Evolutionary conservation across 2,797 vertebrate genomes (phyloP).

Genomic region (Epinephelus coioides): DNA sequence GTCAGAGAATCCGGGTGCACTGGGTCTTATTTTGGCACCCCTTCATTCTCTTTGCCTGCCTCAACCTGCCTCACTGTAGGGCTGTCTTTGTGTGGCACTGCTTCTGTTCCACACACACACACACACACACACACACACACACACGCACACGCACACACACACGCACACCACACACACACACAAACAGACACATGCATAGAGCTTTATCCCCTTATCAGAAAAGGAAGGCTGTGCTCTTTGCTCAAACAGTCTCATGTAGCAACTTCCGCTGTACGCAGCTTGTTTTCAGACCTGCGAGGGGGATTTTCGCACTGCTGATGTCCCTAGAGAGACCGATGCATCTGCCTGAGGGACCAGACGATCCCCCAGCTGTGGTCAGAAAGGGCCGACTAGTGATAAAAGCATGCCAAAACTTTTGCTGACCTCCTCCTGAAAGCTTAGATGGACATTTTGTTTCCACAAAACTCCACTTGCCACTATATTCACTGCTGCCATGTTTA

Average conservation of each 20-base stretch:
- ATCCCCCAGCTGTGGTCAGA: constrained; percentile 59
- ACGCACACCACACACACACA: not conserved
- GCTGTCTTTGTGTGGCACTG: constrained; percentile 70
- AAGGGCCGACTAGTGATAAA: constrained; percentile 46
- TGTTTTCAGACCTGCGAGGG: constrained; percentile 75
- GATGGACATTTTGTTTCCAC: constrained; percentile 40
- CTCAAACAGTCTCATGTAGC: constrained; percentile 80
- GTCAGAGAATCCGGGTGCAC: constrained; percentile 74
- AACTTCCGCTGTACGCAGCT: constrained; percentile 82
- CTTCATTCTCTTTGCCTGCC: constrained; percentile 68
- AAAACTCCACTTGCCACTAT: not conserved
- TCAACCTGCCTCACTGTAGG: constrained; percentile 70
- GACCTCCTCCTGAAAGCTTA: constrained; percentile 40
- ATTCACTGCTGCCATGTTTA: constrained; percentile 4
- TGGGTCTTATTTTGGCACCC: constrained; percentile 72
- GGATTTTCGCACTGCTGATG: constrained; percentile 76
- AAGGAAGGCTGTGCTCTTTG: constrained; percentile 81
- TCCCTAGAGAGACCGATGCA: constrained; percentile 72
- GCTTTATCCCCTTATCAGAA: constrained; percentile 80
- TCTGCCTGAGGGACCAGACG: constrained; percentile 69
- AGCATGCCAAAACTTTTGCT: constrained; percentile 43
- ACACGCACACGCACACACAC: constrained; percentile 32
- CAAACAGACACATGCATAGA: constrained; percentile 21
- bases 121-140: constrained; percentile 21
- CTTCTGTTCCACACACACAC: constrained; percentile 55